Evolutionary conservation across 1,140 invertebrate species (phyloP), one percentile per base, ranked within the genome.

Genomic region (Saxidomus purpurata): DNA sequence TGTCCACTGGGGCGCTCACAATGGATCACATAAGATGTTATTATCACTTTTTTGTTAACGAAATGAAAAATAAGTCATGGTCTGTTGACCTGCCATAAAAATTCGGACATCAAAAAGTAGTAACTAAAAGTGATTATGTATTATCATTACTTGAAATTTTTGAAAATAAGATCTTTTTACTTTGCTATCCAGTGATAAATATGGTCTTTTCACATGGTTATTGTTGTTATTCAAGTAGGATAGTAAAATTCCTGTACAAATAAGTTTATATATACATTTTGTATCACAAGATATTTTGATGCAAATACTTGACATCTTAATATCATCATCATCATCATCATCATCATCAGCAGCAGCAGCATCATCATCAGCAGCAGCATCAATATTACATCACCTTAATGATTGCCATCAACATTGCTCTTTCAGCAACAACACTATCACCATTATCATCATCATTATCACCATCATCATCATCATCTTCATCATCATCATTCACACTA

Each of bases 361-460:
- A 69, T 17, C 59, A 69, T 28, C 59, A 83, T 28, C 38, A 83
- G 6, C 81, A 83, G 2, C 63, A 83, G 15, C 82, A 71, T 67
- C 31, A 3, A 38, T 40, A 47, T 79, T 22, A 25, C 76, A 79
- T 79, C 38, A 49, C 19, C 43, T 25, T 79, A 40, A 49, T 79
- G 19, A 79, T 79, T 40, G 49, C 25, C 40, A 79, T 49, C 76
- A 79, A 47, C 76, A 49, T 49, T 43, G 43, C 81, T 40, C 67
- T 34, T 25, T 83, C 59, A 38, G 67, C 81, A 63, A 63, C 55
- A 83, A 43, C 81, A 67, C 11, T 36, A 40, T 83, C 52, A 67
- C 34, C 55, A 83, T 67, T 59, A 83, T 83, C 59, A 83, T 43
- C 81, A 63, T 67, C 81, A 83, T 40, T 55, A 67, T 67, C 55